Conservation (phyloP, 2,113 vertebrate genomes). For the Puffinus mauretanicus region DNA sequence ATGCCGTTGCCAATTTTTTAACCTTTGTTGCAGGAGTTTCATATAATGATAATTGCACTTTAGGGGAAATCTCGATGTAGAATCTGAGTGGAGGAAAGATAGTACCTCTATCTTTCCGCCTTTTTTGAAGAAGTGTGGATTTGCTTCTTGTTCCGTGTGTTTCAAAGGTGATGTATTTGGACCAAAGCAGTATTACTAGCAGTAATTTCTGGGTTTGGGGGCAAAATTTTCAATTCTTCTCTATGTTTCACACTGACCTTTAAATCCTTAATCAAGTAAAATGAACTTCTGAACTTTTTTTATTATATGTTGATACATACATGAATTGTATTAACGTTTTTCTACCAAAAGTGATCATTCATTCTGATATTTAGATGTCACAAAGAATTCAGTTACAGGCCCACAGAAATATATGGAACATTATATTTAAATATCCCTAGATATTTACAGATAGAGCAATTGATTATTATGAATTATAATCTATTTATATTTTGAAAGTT, state of each 20-base stretch:
- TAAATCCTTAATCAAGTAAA: not conserved
- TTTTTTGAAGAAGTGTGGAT: not conserved
- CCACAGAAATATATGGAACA: not conserved
- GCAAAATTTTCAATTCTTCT: not conserved
- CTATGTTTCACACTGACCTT: not conserved
- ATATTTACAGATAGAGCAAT: not conserved
- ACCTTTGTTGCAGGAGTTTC: not conserved
- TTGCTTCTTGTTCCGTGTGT: not conserved
- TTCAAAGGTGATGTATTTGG: not conserved
- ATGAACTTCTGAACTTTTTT: not conserved
- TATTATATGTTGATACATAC: not conserved
- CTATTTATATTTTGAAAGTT: not conserved
- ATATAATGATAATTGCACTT: not conserved
- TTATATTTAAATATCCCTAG: not conserved
- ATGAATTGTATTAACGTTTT: not conserved
- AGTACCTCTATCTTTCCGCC: not conserved
- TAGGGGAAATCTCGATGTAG: not conserved
- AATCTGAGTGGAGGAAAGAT: not conserved
- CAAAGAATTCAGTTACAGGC: not conserved
- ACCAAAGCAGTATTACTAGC: not conserved
- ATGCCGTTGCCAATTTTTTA: not conserved
- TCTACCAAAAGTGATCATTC: not conserved
- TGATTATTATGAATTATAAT: not conserved
- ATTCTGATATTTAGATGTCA: not conserved
- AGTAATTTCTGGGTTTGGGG: not conserved